Conservation (phyloP, 2,888 invertebrate genomes). For the Dicranocentrus wangi region DNA sequence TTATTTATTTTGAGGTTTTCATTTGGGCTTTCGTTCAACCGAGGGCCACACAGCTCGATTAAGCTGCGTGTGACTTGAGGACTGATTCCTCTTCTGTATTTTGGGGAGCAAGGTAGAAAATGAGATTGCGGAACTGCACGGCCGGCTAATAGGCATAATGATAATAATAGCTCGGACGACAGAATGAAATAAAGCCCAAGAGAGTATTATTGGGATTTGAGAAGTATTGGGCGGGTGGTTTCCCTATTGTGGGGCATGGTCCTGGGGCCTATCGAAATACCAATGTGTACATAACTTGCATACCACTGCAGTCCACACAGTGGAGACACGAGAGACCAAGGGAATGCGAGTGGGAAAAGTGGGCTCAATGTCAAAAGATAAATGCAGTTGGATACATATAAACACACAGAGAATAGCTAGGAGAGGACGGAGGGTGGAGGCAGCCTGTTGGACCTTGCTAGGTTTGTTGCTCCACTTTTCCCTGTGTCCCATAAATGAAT, state of each 20-base stretch:
- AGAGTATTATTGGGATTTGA: constrained; percentile 36
- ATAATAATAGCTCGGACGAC: constrained; percentile 20
- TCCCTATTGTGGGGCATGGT: constrained; percentile 15
- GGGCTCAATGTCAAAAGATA: constrained; percentile 9
- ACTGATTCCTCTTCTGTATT: neutral
- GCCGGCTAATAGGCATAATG: constrained; percentile 19
- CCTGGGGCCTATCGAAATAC: constrained; percentile 21
- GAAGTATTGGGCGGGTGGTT: constrained; percentile 20
- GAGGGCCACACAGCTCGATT: constrained; percentile 43
- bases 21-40: constrained; percentile 49
- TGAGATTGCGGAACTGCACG: constrained; percentile 17
- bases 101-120: neutral
- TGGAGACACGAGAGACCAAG: neutral
- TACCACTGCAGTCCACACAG: too few species aligned
- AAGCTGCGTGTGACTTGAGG: neutral
- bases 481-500: too few species aligned
- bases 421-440: too few species aligned
- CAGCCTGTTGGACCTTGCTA: constrained; percentile 19
- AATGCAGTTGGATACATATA: neutral
- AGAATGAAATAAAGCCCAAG: constrained; percentile 28
- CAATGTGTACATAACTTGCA: neutral
- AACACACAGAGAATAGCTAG: too few species aligned
- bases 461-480: too few species aligned
- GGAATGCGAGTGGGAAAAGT: constrained; percentile 1
- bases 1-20: constrained; percentile 60